Evolutionary conservation across 2,888 invertebrate species (phyloP), one percentile per base, ranked within the genome.

Genomic region (Apamea monoglypha): DNA sequence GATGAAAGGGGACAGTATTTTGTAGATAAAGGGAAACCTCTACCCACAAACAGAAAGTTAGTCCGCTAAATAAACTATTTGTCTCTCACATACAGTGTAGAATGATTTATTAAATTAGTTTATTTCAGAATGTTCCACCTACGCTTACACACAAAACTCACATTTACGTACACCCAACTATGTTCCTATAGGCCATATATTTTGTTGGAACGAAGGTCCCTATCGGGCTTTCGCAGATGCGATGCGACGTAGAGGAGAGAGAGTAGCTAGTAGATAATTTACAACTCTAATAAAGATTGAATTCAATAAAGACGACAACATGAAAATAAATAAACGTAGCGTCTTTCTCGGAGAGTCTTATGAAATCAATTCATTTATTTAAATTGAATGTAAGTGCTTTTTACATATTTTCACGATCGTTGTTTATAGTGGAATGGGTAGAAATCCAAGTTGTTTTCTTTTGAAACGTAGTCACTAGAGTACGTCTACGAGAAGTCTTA

Each of bases 331-430:
- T 67, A 67, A 67, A 5, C 3, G 40, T 40, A 18, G n/a, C n/a
- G n/a, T 36, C 36, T n/a, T 8, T 32, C 50, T 67, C 18, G 5
- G 5, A 50, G 29, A 61, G 8, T 32, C 56, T 56, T 71, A 40
- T 56, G 36, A n/a, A 18, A 36, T n/a, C 18, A 50, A 16, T 61
- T 29, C 29, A 67, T 74, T 74, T 21, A 74, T 61, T 61, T 72
- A 7, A 40, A 40, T 50, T 74, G n/a, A 74, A n/a, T 50, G 32
- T 59, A 18, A 29, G 10, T 25, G 25, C 6, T 56, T 7, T 56
- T 59, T 59, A n/a, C n/a, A n/a, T 59, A n/a, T 29, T 72, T 59
- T 72, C 29, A 40, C 56, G 36, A 14, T 25, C 44, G 32, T 63
- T 63, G 59, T 29, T 0, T 61, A 21, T 29, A 25, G 29, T 53